A percentile compares a stretch with the other conserved stretches of the same genome.
Evolutionary conservation across 2,888 invertebrate genomes (phyloP).

Genomic region (Dromius quadrimaculatus): DNA sequence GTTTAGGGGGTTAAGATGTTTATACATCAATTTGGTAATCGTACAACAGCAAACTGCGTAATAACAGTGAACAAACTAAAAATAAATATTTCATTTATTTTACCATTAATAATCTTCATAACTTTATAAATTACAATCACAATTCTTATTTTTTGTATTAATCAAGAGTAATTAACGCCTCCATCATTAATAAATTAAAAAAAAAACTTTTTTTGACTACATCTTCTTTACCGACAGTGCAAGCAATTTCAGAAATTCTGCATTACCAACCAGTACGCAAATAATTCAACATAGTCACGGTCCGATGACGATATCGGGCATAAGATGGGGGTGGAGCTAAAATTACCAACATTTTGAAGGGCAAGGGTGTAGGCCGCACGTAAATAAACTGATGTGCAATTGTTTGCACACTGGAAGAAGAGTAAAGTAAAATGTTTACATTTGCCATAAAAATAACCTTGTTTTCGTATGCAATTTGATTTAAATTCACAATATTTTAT

Average conservation of each 20-base stretch:
- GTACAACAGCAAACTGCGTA: neutral
- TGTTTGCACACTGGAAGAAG: slow-evolving; percentile 7
- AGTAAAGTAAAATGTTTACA: neutral
- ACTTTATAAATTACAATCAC: neutral
- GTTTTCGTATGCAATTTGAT: too few relatives aligned
- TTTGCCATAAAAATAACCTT: too few relatives aligned
- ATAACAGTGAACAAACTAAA: neutral
- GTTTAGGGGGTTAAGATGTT: too few relatives aligned
- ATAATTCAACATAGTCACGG: slow-evolving; percentile 9
- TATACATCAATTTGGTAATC: too few relatives aligned
- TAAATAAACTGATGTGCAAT: slow-evolving; percentile 26
- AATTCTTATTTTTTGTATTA: too few relatives aligned
- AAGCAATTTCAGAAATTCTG: too few relatives aligned
- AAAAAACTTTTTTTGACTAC: too few relatives aligned
- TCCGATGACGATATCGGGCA: slow-evolving; percentile 13
- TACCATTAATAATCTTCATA: neutral
- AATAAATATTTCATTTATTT: neutral
- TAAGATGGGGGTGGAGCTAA: slow-evolving; percentile 35
- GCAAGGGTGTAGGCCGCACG: slow-evolving; percentile 43
- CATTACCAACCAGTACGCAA: too few relatives aligned
- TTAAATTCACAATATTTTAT: too few relatives aligned
- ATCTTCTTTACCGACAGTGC: slow-evolving; percentile 5
- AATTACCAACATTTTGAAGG: slow-evolving; percentile 43
- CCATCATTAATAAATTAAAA: too few relatives aligned
- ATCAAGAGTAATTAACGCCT: too few relatives aligned